Percentiles rank a stretch among this genome's conserved stretches.
These are phyloP conservation scores for Capra hircus DNA, from an alignment of 2,113 vertebrate species.

Conservation along the genomic window DNA sequence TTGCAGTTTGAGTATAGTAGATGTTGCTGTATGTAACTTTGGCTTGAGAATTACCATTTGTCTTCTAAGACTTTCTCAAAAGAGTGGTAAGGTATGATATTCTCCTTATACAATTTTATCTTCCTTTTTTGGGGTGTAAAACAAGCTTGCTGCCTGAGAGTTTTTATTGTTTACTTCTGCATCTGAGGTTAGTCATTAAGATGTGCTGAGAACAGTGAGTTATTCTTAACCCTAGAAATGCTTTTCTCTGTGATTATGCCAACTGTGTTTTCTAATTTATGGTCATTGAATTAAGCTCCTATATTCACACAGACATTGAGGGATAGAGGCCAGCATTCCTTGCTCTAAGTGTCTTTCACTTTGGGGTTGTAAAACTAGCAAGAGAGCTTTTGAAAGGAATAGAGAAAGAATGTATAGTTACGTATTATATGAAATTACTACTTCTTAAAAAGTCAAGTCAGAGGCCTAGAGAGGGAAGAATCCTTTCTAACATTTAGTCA, in stretches of 20 bases:
- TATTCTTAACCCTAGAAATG: neutral
- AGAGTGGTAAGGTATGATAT: neutral
- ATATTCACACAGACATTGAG: neutral
- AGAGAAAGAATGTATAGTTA: neutral
- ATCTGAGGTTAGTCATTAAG: neutral
- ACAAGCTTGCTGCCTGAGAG: neutral
- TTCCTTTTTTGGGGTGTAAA: neutral
- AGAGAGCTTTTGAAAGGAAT: neutral
- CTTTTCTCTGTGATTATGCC: neutral
- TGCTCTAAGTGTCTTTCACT: neutral
- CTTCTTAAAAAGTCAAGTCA: neutral
- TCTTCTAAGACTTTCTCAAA: neutral
- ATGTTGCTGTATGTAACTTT: neutral
- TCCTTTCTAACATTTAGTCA: neutral
- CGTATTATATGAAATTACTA: neutral
- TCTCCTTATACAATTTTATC: neutral
- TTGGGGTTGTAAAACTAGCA: neutral
- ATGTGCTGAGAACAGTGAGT: neutral
- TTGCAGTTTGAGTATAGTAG: neutral
- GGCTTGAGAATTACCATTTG: neutral
- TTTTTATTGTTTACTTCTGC: neutral
- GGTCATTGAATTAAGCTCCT: neutral
- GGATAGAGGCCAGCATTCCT: neutral
- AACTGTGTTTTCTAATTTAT: neutral
- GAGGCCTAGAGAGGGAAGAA: neutral